These are phyloP conservation scores for Ommatoiulus sabulosus DNA, from an alignment of 2,888 invertebrate species.

Conservation along the genomic window DNA sequence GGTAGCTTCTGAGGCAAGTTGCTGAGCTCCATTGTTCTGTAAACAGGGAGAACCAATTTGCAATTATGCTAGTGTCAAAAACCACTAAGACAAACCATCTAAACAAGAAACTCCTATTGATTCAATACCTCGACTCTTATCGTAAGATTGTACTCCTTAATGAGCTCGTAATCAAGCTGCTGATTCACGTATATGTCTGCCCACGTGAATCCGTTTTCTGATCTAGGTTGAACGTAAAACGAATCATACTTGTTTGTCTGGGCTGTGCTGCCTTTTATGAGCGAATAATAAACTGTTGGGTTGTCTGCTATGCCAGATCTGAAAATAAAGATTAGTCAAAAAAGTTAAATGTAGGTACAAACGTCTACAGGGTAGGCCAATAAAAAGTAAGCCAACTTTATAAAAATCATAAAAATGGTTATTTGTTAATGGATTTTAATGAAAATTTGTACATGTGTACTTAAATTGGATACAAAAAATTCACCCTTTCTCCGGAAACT, in stretches of 20 bases:
- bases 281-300: constrained; percentile 93
- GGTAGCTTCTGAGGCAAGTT: constrained; percentile 93
- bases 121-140: constrained; percentile 88
- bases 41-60: constrained; percentile 51
- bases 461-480: too few species aligned
- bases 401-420: too few species aligned
- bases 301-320: constrained; percentile 97
- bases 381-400: too few species aligned
- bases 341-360: background rate
- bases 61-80: background rate
- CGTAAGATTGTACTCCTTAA: constrained; percentile 94
- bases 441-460: too few species aligned
- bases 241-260: constrained; percentile 97
- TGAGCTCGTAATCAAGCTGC: constrained; percentile 93
- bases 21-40: constrained; percentile 95
- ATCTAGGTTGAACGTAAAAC: constrained; percentile 93
- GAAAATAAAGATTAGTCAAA: constrained; percentile 63
- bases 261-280: constrained; percentile 95
- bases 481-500: too few species aligned
- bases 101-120: background rate
- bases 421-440: too few species aligned
- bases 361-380: too few species aligned
- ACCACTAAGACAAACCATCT: background rate
- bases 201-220: constrained; percentile 93
- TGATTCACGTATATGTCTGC: constrained; percentile 93